Base-by-base conservation (phyloP, 2,888 invertebrate species). In the Eurytoma californica region DNA sequence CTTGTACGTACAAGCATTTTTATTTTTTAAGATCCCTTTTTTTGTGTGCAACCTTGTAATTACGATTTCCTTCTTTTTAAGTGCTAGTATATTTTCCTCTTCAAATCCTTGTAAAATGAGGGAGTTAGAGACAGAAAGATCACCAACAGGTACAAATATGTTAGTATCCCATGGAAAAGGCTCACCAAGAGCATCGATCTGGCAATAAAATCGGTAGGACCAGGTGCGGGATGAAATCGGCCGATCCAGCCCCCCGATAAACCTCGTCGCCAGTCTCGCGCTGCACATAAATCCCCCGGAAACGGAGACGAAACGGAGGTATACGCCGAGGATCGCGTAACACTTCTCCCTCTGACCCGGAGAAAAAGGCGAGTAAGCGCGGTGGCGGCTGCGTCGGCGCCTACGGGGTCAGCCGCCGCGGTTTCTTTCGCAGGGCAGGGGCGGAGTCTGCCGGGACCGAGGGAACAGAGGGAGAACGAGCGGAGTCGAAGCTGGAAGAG, bases 351-450 rank as follows among this genome's bases (percentile, higher is more conserved):
- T 20, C 53, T n/a, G 12, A 24, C 20, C 49, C 4, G 39, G 39
- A 39, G n/a, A 18, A 28, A 28, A 39, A 58, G 14, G 47, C 30
- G 76, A 16, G 69, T 65, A 70, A 77, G 24, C 57, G 63, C 51
- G 70, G 65, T 58, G 47, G 77, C 76, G 47, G 61, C 63, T 57
- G 51, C 47, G 58, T 67, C 58, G 51, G 66, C 66, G 58, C 49
- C 28, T 30, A 30, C 39, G 58, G 39, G 39, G 63, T 39, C 63
- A 39, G 63, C 39, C 12, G 5, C 13, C 12, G 5, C 13, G 39
- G 39, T 18, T 63, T 16, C 63, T 63, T 63, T 63, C 39, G 63
- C 63, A 14, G 16, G 63, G 28, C 61, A 14, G 16, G n/a, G 16
- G 30, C 28, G n/a, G 28, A 49, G 39, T 39, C 24, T 24, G 24